These are phyloP conservation scores for Pongo pygmaeus DNA, from an alignment of 2,113 vertebrate species.

Conservation along the genomic window DNA sequence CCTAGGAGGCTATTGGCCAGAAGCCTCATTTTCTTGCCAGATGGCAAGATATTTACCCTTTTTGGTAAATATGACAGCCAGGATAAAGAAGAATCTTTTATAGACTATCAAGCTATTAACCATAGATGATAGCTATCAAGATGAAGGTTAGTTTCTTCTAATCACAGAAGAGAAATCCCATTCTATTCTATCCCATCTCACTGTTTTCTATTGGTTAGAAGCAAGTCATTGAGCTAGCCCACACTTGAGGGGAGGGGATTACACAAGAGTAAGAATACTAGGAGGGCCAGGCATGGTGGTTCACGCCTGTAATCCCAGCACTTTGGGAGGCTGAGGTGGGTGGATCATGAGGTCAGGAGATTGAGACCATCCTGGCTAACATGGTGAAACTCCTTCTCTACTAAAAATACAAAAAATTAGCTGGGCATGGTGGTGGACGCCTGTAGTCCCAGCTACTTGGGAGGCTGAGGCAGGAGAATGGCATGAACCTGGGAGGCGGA, in stretches of 20 bases:
- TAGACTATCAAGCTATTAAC: not conserved
- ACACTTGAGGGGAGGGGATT: not conserved
- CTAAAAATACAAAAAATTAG: too few species aligned
- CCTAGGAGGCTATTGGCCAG: not conserved
- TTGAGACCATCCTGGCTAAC: too few species aligned
- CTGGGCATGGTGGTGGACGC: fast-evolving
- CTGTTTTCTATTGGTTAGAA: not conserved
- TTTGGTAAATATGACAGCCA: not conserved
- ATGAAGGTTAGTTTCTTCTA: not conserved
- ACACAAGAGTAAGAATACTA: not conserved
- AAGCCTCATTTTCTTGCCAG: not conserved
- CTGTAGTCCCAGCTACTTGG: too few species aligned
- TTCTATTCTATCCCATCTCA: too few species aligned
- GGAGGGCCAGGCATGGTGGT: fast-evolving
- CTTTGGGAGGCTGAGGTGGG: too few species aligned
- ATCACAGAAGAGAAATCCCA: not conserved
- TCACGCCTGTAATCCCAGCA: too few species aligned
- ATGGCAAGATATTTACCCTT: not conserved
- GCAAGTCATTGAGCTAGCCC: not conserved
- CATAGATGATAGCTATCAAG: not conserved
- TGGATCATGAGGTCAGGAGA: too few species aligned
- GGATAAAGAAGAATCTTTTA: not conserved
- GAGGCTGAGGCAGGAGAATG: too few species aligned
- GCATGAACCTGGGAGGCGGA: too few species aligned
- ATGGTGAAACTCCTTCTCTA: too few species aligned